Base-by-base conservation (phyloP, 2,113 vertebrate species). In the Murina feae region DNA sequence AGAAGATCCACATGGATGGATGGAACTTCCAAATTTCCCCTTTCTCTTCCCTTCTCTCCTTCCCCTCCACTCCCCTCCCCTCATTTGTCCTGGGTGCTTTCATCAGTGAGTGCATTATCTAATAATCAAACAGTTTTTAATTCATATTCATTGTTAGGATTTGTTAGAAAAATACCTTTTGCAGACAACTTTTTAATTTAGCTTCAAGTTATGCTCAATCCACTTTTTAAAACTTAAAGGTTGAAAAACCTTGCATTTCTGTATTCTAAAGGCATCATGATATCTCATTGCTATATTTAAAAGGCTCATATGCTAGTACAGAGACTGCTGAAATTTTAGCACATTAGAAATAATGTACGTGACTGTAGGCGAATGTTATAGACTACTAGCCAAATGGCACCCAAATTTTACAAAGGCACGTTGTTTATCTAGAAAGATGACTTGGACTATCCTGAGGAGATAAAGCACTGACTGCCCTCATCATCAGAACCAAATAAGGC, bases 141-240 rank as follows among this genome's bases (percentile, higher is more conserved):
- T 87, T 75, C n/a, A 47, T 58, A 39, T 51, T 69, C 23, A 80
- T 63, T 86, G 39, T 74, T 76, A 42, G 9, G 5, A 69, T 53
- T 37, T 83, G 10, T 42, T 66, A 28, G 42, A 74, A 95, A 95
- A 65, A 90, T 23, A 76, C 2, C 44, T 65, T 86, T 69, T 89
- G 35, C 25, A 79, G 20, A 65, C 37, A 71, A 68, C 53, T 81
- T 90, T 87, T 87, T 49, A 87, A 16, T 79, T 69, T 87, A 71
- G 28, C 32, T 90, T 92, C 35, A 80, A 69, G 20, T 90, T 93
- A 86, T 47, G 25, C 89, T 75, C 49, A 63, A 51, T 71, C 18
- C 79, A 86, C n/a, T 86, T 93, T 93, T 88, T 95, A 90, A 76
- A 93, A 81, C 51, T 79, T 79, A 44, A 93, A 44, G 20, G 13